These are phyloP conservation scores for Thaleichthys pacificus DNA, from an alignment of 2,797 vertebrate genomes.

Conservation along the genomic window DNA sequence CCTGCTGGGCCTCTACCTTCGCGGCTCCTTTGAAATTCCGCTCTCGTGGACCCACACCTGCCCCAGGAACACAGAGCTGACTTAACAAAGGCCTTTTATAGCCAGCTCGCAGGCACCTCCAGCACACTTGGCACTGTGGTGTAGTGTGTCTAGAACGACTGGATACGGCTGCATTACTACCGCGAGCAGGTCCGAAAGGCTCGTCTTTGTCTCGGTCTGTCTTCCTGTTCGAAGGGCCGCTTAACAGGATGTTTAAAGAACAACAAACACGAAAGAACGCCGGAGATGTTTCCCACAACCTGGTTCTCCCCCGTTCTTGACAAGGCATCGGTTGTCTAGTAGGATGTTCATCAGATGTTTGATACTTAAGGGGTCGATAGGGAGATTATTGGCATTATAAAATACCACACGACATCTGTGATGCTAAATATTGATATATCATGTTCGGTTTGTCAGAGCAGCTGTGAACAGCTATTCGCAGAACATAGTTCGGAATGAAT, in stretches of 20 bases:
- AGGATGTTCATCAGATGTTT: constrained; percentile 35
- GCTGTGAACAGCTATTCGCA: constrained; percentile 64
- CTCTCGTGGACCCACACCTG: constrained; percentile 66
- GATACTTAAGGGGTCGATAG: constrained; percentile 49
- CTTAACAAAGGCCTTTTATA: constrained; percentile 43
- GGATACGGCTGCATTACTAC: too few species aligned
- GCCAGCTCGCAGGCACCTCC: too few species aligned
- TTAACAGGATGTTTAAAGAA: too few species aligned
- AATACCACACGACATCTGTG: constrained; percentile 67
- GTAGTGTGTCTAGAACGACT: too few species aligned
- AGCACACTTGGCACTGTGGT: too few species aligned
- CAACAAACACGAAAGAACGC: constrained; percentile 14
- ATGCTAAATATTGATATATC: constrained; percentile 70
- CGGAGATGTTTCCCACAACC: neutral
- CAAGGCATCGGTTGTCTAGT: neutral
- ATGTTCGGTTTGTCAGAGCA: constrained; percentile 64
- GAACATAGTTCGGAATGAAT: constrained; percentile 53
- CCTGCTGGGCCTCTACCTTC: constrained; percentile 58
- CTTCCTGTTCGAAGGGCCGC: too few species aligned
- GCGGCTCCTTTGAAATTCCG: constrained; percentile 65
- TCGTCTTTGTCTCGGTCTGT: too few species aligned
- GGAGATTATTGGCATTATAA: constrained; percentile 70
- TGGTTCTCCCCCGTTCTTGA: neutral
- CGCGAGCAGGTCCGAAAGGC: too few species aligned
- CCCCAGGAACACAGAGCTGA: constrained; percentile 39